Base-by-base conservation (phyloP, 1,140 invertebrate species). In the Xylocopa sonorina region DNA sequence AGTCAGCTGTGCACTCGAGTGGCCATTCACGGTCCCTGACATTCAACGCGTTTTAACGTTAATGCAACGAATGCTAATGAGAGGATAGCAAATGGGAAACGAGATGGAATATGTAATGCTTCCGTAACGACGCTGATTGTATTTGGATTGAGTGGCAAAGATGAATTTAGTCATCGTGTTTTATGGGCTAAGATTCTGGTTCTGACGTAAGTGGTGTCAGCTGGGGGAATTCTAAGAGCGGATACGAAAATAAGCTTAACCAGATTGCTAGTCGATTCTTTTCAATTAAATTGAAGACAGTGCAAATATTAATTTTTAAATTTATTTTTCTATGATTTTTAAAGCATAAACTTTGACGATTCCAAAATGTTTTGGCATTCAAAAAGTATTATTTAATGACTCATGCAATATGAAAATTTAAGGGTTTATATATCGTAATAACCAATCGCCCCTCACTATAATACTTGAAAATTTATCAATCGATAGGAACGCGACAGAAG, bases 41-140 rank as follows among this genome's bases (percentile, higher is more conserved):
- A 72, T 72, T 68, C 21, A 67, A 67, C 21, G 32, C n/a, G 38
- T 46, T 46, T 64, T 64, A 64, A 64, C 43, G 62, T 18, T 5
- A 64, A 66, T 46, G 24, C 27, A 12, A 41, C 38, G 9, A 41
- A 21, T 5, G 12, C 4, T 3, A 10, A 24, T 12, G 41, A 48
- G 41, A 48, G 50, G 50, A 53, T 53, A 53, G 53, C 53, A 29
- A 69, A 69, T 53, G 50, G 53, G 38, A 69, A 69, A 69, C 34
- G 50, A 10, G 66, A 69, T 53, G 53, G 41, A 58, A 72, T 72
- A 34, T 21, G 16, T 72, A 48, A 72, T 60, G 18, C 60, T 58
- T 60, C 53, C 69, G 55, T 48, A 53, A 27, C 9, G 69, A 27
- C 9, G 34, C 5, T 0, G 66, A 68, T 34, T 32, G 32, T 34